phyloP scores from a whole-genome alignment of 2,888 invertebrate genomes.

The Teinopalpus imperialis region DNA sequence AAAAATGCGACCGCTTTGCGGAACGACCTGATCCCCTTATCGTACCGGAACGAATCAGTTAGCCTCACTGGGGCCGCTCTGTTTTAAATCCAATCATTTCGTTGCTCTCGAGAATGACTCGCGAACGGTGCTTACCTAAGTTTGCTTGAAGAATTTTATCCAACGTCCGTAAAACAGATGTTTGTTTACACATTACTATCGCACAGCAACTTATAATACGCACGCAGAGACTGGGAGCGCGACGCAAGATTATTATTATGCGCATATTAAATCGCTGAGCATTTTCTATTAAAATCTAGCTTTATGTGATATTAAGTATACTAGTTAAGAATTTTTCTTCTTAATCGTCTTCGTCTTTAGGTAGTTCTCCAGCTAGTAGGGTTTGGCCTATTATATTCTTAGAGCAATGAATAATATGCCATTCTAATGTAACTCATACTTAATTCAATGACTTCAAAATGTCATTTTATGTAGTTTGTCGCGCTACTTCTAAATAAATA shows the following conservation, averaged over 20 bases:
- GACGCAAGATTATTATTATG: conserved; percentile 16
- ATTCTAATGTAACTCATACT: conserved; percentile 1
- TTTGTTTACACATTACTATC: conserved; percentile 41
- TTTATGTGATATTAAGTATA: too few species aligned
- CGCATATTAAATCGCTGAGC: conserved; percentile 16
- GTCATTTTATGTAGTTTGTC: conserved; percentile 32
- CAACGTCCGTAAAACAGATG: conserved; percentile 50
- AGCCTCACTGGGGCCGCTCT: conserved; percentile 50
- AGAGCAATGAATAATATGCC: too few species aligned
- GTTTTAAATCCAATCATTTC: conserved; percentile 61
- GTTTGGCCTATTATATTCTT: too few species aligned
- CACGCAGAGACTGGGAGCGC: conserved; percentile 5
- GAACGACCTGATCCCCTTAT: conserved; percentile 69
- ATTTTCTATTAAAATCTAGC: conserved; percentile 11
- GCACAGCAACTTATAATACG: conserved; percentile 14
- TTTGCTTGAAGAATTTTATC: conserved; percentile 32
- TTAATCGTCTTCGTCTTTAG: too few species aligned
- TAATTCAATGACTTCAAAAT: conserved; percentile 7
- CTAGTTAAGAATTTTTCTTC: too few species aligned
- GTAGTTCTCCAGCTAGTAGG: too few species aligned
- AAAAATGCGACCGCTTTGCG: conserved; percentile 44
- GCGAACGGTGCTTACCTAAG: conserved; percentile 44
- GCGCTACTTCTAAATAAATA: conserved; percentile 31
- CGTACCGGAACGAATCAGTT: conserved; percentile 62
- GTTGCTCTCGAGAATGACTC: conserved; percentile 50